Evolutionary conservation across 2,888 invertebrate genomes (phyloP), one percentile per base, ranked within the genome.

Genomic region (Lasioglossum figueresi): DNA sequence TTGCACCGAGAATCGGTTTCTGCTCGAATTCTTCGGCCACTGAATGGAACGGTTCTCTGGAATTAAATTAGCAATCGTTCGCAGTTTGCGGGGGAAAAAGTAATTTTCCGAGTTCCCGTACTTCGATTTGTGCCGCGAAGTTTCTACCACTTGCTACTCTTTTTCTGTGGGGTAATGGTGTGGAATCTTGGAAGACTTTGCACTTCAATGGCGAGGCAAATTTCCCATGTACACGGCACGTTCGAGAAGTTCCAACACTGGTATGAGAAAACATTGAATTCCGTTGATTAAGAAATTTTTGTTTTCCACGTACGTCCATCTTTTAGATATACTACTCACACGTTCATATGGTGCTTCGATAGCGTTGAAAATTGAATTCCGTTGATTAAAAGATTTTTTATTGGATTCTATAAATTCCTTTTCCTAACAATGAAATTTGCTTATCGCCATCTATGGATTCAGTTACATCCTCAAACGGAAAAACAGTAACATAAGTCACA

Each of bases 61-160:
- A 66, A 76, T 68, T 76, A 31, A 73, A 81, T 81, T 83, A 83
- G 72, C 66, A 66, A 73, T 68, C 72, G 40, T 73, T 72, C 23
- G 27, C 34, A 12, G 76, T 45, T 14, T 19, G 27, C 72, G 31
- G 19, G 31, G 4, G 3, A 12, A 1, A 73, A 56, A 45, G 66
- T 31, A 83, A 73, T 81, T 83, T 66, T 23, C 45, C 70, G n/a
- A 73, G n/a, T 14, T 73, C 59, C 70, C 45, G 56, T 56, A 37
- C 48, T 74, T 83, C 82, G 66, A 81, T 81, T 81, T 68, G 68
- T 37, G n/a, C 34, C 56, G 14, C 10, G 27, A 63, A 76, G 43
- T 56, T 72, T 72, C 19, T 43, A 16, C 8, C 56, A 56, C 43
- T 27, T 59, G 31, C 27, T 14, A 27, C 31, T 73, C n/a, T 43